Percentiles rank a stretch among this genome's conserved stretches.
These are phyloP conservation scores for Eumacrocentrus americanus DNA, from an alignment of 2,888 invertebrate species.

Conservation along the genomic window DNA sequence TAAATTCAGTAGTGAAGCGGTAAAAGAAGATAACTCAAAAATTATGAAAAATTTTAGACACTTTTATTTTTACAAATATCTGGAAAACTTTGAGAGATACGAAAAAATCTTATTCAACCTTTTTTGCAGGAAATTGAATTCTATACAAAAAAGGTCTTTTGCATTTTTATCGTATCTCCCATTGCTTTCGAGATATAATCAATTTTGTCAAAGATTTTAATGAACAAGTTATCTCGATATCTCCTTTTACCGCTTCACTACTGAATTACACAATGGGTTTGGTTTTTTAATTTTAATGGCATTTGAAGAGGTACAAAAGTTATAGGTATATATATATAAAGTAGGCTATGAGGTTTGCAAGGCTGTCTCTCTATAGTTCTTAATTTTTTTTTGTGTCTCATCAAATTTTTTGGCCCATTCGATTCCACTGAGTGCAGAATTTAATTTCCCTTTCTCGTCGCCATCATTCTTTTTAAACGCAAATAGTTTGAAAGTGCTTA, in stretches of 20 bases:
- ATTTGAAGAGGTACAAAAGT: conserved; percentile 58
- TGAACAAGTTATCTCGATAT: conserved; percentile 30
- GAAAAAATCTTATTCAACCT: too few species aligned
- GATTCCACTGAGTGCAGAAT: not conserved
- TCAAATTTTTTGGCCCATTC: not conserved
- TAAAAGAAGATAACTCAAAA: too few species aligned
- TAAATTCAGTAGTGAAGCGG: too few species aligned
- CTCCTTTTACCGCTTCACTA: conserved; percentile 26
- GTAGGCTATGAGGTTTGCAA: conserved; percentile 50
- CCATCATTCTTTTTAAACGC: not conserved
- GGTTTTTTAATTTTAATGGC: conserved; percentile 34
- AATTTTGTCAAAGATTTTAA: conserved; percentile 25
- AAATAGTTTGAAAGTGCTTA: not conserved
- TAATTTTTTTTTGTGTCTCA: not conserved
- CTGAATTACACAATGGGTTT: conserved; percentile 35
- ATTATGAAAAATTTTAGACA: too few species aligned
- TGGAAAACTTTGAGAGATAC: too few species aligned
- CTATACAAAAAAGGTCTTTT: too few species aligned
- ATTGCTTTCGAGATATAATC: too few species aligned
- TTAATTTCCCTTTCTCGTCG: not conserved
- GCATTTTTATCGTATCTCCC: too few species aligned
- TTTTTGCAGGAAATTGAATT: too few species aligned
- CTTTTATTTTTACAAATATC: too few species aligned
- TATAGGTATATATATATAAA: conserved; percentile 45
- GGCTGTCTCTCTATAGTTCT: too few species aligned